Base-by-base conservation (phyloP, 2,113 vertebrate genomes). In the Cyprinodon variegatus region DNA sequence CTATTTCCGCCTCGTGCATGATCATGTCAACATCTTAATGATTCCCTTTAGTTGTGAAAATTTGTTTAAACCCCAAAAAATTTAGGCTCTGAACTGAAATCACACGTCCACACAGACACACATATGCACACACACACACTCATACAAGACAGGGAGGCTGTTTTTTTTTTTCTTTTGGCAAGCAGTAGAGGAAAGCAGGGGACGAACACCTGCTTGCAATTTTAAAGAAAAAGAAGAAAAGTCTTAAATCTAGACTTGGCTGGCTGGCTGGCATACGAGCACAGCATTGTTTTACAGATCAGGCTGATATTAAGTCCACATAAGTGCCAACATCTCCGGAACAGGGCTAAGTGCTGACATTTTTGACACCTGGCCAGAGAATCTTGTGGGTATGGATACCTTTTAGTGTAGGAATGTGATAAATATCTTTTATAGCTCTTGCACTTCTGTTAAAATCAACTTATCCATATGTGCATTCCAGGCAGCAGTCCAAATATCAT, bases 141-240 rank as follows among this genome's bases (percentile, higher is more conserved):
- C 61, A 68, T 78, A 86, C 80, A 75, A 81, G 46, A 43, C 37
- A 61, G 53, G 22, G 64, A 41, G 71, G 57, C 67, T 20, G 77
- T 5, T n/a, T n/a, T 57, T 50, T 50, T 14, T 4, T 50, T 15
- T 86, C 75, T 74, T 37, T 41, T 64, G 83, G 72, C 72, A 73
- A 80, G 86, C 70, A 65, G 69, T 72, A 87, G 77, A 88, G 72
- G 72, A 84, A 86, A 88, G 81, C 80, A 48, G 66, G 80, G 50
- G 82, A 80, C 36, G 62, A 94, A 94, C 94, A 94, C 94, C 93
- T 94, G 94, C 91, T 94, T 93, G 89, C 91, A 94, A 94, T 94
- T 94, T 92, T 83, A 83, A 73, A 70, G 67, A 80, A 91, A 90
- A 90, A 60, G 76, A 68, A 77, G 69, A 79, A 77, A 85, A 78